Conservation (phyloP, 2,797 vertebrate genomes). For the Muraenolepis orangiensis region DNA sequence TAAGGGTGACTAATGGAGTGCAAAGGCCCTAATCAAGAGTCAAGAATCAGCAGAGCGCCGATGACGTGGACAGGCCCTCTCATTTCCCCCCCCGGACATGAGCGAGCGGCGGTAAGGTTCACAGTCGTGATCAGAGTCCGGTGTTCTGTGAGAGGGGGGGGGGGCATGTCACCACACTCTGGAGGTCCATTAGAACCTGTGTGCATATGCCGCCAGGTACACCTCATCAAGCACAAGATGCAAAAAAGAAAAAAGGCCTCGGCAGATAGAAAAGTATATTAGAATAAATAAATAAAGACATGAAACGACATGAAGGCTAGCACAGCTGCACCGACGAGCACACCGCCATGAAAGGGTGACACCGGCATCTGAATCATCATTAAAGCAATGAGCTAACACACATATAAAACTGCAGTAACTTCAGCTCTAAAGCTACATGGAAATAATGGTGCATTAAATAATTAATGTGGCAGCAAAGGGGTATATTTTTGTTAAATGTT, state of each 20-base stretch:
- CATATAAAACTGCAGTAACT: neutral
- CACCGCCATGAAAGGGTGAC: neutral
- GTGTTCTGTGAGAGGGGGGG: slow-evolving; percentile 24
- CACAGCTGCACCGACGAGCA: neutral
- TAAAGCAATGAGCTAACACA: neutral
- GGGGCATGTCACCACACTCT: slow-evolving; percentile 30
- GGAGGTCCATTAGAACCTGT: slow-evolving; percentile 36
- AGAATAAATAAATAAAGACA: slow-evolving; percentile 25
- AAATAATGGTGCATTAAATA: neutral
- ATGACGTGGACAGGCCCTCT: slow-evolving; percentile 35
- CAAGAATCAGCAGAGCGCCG: slow-evolving; percentile 8
- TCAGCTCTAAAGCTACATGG: neutral
- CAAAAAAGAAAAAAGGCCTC: slow-evolving; percentile 21
- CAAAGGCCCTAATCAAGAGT: slow-evolving; percentile 47
- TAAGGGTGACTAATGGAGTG: slow-evolving; percentile 52
- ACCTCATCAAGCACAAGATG: slow-evolving; percentile 23
- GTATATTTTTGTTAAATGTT: neutral
- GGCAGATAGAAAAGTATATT: slow-evolving; percentile 28
- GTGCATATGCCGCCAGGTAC: slow-evolving; percentile 26
- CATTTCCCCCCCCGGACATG: slow-evolving; percentile 10
- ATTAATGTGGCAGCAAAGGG: neutral
- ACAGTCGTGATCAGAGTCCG: slow-evolving; percentile 25
- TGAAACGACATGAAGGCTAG: neutral
- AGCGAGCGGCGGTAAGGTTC: slow-evolving; percentile 14
- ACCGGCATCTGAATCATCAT: neutral